Evolutionary conservation across 2,888 invertebrate genomes (phyloP).

Genomic region (Entomobrya proxima): DNA sequence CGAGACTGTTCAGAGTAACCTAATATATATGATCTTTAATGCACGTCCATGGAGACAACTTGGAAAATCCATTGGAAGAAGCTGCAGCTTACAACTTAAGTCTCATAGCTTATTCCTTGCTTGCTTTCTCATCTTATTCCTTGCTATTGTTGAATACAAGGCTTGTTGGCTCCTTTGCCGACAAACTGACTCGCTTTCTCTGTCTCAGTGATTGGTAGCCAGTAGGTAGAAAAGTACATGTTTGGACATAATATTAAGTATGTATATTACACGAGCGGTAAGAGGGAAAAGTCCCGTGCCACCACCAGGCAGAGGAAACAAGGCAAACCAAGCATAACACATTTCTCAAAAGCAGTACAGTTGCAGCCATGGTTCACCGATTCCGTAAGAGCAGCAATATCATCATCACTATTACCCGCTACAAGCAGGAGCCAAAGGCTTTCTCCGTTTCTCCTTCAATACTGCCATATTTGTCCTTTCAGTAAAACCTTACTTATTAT

Average conservation of each 20-base stretch:
- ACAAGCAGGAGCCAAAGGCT: neutral
- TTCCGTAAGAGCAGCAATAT: neutral
- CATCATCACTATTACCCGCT: neutral
- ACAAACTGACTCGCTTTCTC: neutral
- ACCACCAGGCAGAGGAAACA: neutral
- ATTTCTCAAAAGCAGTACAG: constrained; percentile 2
- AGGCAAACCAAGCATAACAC: constrained; percentile 14
- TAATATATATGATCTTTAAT: constrained; percentile 63
- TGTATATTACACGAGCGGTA: neutral
- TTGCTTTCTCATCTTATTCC: neutral
- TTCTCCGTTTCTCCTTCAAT: constrained; percentile 27
- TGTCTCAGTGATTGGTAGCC: neutral
- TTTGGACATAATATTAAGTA: neutral
- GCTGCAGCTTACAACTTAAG: constrained; percentile 63
- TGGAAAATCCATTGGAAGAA: constrained; percentile 9
- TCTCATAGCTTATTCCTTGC: constrained; percentile 53
- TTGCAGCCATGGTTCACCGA: constrained; percentile 27
- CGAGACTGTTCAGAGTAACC: constrained; percentile 28
- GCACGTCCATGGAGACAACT: constrained; percentile 39
- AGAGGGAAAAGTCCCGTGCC: constrained; percentile 16
- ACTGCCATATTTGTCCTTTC: constrained; percentile 20
- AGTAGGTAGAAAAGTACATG: constrained; percentile 3
- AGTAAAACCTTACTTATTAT: constrained; percentile 28
- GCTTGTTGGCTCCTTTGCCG: constrained; percentile 4
- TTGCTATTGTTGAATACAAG: neutral